Percentiles rank a stretch among this genome's conserved stretches.
Conservation (phyloP, 2,113 vertebrate species). For the Hippopotamus amphibius region DNA sequence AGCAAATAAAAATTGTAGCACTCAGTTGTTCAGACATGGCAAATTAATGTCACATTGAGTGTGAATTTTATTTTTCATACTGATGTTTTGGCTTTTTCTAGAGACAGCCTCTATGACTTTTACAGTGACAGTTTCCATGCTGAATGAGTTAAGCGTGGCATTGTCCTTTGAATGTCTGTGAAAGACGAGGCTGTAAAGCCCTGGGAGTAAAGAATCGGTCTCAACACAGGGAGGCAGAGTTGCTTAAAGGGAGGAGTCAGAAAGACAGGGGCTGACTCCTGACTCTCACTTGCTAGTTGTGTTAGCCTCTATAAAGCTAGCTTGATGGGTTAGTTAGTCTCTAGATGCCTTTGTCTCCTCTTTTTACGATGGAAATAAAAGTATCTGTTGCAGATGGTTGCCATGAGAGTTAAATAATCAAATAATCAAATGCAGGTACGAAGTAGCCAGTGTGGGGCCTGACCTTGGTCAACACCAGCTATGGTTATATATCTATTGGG, state of each 20-base stretch:
- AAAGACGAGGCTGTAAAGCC: neutral
- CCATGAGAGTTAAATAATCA: neutral
- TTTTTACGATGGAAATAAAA: slow-evolving; percentile 62
- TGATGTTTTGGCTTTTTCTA: neutral
- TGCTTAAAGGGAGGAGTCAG: slow-evolving; percentile 30
- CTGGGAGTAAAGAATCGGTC: neutral
- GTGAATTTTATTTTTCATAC: slow-evolving; percentile 40
- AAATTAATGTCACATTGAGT: slow-evolving; percentile 23
- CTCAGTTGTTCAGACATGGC: neutral
- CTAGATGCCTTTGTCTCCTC: neutral
- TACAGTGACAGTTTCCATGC: neutral
- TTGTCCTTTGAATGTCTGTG: slow-evolving; percentile 19
- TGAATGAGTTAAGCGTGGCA: neutral
- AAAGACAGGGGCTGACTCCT: neutral
- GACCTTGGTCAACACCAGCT: neutral
- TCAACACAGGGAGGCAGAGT: slow-evolving; percentile 35
- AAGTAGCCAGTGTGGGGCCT: neutral
- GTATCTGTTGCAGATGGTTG: slow-evolving; percentile 30
- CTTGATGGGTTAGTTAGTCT: neutral
- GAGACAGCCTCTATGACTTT: slow-evolving; percentile 31
- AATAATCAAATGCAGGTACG: neutral
- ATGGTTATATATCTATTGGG: neutral
- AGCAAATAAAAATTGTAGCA: slow-evolving; percentile 35
- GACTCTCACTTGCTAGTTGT: neutral
- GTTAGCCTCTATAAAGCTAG: neutral